Evolutionary conservation across 64 coral and sea anemone genomes (phyloP).

Genomic region (Acropora tenuis): DNA sequence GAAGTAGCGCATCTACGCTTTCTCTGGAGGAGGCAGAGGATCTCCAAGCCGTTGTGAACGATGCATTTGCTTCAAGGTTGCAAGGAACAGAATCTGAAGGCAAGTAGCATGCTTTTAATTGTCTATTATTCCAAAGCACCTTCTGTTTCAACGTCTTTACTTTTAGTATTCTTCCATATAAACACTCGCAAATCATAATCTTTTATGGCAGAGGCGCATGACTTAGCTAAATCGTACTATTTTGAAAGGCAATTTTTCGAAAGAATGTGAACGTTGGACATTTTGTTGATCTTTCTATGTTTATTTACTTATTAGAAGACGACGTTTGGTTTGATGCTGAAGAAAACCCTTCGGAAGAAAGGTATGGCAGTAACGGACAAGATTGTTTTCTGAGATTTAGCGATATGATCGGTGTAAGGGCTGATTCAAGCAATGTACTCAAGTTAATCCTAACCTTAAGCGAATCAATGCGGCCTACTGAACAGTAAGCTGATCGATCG

Average conservation of each 20-base stretch:
- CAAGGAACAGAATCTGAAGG: background rate
- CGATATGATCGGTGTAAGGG: too few species aligned
- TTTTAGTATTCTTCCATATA: too few species aligned
- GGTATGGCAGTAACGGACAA: background rate
- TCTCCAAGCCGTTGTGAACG: constrained; percentile 37
- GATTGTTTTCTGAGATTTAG: too few species aligned
- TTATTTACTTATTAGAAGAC: background rate
- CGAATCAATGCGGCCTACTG: too few species aligned
- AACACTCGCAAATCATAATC: too few species aligned
- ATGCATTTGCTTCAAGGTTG: background rate
- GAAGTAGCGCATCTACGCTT: constrained; percentile 41
- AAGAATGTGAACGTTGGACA: background rate
- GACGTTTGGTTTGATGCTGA: constrained; percentile 35
- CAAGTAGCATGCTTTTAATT: background rate
- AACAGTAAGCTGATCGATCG: too few species aligned
- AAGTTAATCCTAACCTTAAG: too few species aligned
- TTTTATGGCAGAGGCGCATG: too few species aligned
- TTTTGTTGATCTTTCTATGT: background rate
- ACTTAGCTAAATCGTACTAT: background rate
- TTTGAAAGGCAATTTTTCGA: background rate
- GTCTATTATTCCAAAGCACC: background rate
- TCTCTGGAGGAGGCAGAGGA: constrained; percentile 55
- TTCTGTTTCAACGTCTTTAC: too few species aligned
- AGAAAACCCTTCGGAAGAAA: constrained; percentile 7
- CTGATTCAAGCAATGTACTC: too few species aligned